Evolutionary conservation across 1,140 invertebrate species (phyloP).

Genomic region (Caenorhabditis latens): DNA sequence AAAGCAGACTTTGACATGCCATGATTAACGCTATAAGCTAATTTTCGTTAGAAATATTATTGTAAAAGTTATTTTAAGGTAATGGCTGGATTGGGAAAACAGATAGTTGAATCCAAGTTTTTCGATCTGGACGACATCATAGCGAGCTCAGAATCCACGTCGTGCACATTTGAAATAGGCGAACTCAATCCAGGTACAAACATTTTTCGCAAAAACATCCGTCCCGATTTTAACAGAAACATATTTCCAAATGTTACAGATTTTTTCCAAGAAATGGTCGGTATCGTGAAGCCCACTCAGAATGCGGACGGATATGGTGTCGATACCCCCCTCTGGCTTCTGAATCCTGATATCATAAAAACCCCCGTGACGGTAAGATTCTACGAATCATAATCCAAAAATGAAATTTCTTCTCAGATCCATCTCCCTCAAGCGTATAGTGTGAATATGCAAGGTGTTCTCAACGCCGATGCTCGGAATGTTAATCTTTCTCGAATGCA

Average conservation of each 20-base stretch:
- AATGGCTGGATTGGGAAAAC: not conserved
- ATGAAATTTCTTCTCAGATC: constrained; percentile 9
- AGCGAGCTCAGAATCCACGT: constrained; percentile 2
- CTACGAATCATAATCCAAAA: not conserved
- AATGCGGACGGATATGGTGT: constrained; percentile 5
- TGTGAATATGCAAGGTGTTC: constrained; percentile 34
- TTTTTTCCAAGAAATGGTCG: constrained; percentile 44
- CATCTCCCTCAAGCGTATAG: constrained; percentile 51
- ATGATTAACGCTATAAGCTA: no score
- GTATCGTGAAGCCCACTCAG: constrained; percentile 16
- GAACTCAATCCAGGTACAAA: constrained; percentile 13
- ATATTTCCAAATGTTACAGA: not conserved
- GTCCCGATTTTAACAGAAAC: no score
- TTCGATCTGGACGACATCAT: constrained; percentile 58
- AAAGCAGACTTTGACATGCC: no score
- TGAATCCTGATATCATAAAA: not conserved
- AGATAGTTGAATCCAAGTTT: constrained; percentile 7
- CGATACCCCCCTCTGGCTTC: constrained; percentile 19
- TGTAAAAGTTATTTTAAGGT: not conserved
- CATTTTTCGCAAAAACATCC: not conserved
- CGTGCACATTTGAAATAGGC: constrained; percentile 33
- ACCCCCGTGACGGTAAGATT: not conserved
- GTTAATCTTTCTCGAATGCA: constrained; percentile 32
- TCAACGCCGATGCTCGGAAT: constrained; percentile 8
- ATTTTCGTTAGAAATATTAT: not conserved